These are phyloP conservation scores for Thalassophryne amazonica DNA, from an alignment of 2,797 vertebrate genomes.

Conservation along the genomic window DNA sequence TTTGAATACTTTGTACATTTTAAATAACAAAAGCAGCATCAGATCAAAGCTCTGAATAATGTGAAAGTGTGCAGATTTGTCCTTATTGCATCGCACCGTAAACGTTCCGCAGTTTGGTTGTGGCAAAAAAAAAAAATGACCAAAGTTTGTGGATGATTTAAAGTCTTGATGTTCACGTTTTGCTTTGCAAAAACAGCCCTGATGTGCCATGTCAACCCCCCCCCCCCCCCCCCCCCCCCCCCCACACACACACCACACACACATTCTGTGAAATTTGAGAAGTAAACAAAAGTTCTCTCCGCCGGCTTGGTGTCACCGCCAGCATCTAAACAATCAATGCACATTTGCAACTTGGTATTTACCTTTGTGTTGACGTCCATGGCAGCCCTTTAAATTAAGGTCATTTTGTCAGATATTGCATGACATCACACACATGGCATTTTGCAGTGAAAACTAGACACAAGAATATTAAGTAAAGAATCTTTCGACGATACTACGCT, in stretches of 20 bases:
- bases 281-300: constrained; percentile 81
- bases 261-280: constrained; percentile 83
- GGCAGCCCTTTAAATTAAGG: constrained; percentile 80
- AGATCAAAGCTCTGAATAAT: constrained; percentile 64
- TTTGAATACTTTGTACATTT: constrained; percentile 70
- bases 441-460: constrained; percentile 63
- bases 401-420: constrained; percentile 81
- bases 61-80: constrained; percentile 61
- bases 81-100: constrained; percentile 40
- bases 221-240: too few relatives aligned
- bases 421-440: constrained; percentile 76
- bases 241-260: too few relatives aligned
- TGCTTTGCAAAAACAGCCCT: too few relatives aligned
- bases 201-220: too few relatives aligned
- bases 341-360: constrained; percentile 88
- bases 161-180: background rate
- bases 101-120: constrained; percentile 11
- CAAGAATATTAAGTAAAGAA: constrained; percentile 68
- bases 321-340: constrained; percentile 87
- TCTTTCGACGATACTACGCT: too few relatives aligned
- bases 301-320: constrained; percentile 74
- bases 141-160: too few relatives aligned
- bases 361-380: constrained; percentile 81
- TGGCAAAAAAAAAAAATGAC: constrained; percentile 21
- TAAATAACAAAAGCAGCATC: constrained; percentile 50